Evolutionary conservation across 2,113 vertebrate genomes (phyloP), one percentile per base, ranked within the genome.

Genomic region (Thamnophis sirtalis): DNA sequence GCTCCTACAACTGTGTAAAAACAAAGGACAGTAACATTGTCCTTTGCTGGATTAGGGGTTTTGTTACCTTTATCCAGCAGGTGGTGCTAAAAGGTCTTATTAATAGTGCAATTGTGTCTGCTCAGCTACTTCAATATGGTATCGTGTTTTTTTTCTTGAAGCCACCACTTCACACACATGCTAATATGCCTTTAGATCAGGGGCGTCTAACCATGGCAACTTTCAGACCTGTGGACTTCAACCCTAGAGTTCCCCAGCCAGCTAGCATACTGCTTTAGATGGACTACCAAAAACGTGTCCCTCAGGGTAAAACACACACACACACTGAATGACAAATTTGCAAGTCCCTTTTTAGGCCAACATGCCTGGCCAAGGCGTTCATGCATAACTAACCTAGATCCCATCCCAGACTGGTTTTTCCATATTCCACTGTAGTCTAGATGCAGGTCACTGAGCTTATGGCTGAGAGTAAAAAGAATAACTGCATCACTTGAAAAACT

Each of bases 301-400:
- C 15, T 33, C 68, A 38, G 15, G 33, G 2, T 38, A 19, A 9
- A 9, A 26, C 24, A 13, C 63, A 11, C 6, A 9, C 49, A 49
- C 49, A 49, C 49, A 13, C 15, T 56, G 22, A 49, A 84, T 56
- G 21, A n/a, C n/a, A 89, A 50, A 28, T 58, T 43, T n/a, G 22
- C 55, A 86, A n/a, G 54, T 89, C 28, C 55, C n/a, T 89, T 92
- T 92, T 89, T 63, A 89, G 80, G 88, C 89, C 91, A 92, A 56
- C 60, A 5, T 86, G 88, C 54, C 55, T 89, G 54, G 73, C 54
- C 11, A 15, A 63, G 73, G n/a, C 28, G 53, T 85, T 63, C 48
- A 33, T 63, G 49, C 43, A 51, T 49, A 63, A 15, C 55, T 92
- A 84, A 92, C 88, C 91, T 86, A 86, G 49, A 85, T 89, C 54